Evolutionary conservation across 2,113 vertebrate species (phyloP).

Genomic region (Nipponia nippon): DNA sequence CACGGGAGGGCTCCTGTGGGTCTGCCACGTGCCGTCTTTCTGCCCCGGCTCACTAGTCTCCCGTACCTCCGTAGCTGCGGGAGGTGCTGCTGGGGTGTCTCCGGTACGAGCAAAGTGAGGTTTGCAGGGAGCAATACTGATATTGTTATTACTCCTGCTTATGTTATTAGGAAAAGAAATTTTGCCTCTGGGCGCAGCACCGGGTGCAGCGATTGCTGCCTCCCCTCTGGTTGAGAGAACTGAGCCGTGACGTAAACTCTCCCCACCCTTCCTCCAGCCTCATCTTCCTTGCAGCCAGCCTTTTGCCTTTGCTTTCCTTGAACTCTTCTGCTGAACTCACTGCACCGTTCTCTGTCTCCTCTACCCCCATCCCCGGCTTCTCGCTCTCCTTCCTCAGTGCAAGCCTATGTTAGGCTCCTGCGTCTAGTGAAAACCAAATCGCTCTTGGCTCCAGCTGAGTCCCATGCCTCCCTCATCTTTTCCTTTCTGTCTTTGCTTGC

Average conservation of each 20-base stretch:
- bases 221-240: neutral
- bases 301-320: neutral
- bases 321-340: neutral
- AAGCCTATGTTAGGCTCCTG: neutral
- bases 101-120: neutral
- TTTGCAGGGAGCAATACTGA: neutral
- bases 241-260: neutral
- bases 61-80: neutral
- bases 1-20: neutral
- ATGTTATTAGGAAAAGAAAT: neutral
- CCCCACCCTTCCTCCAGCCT: conserved; percentile 3
- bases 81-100: neutral
- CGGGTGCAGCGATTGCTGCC: accelerated
- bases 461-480: neutral
- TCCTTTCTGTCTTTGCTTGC: neutral
- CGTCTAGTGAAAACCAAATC: neutral
- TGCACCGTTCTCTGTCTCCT: neutral
- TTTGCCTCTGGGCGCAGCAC: accelerated
- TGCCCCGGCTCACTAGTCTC: accelerated
- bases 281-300: neutral
- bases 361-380: neutral
- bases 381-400: neutral
- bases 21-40: neutral
- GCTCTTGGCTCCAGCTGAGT: neutral
- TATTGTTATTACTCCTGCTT: neutral